These are phyloP conservation scores for Pectinophora gossypiella DNA, from an alignment of 1,140 invertebrate genomes.

Conservation along the genomic window DNA sequence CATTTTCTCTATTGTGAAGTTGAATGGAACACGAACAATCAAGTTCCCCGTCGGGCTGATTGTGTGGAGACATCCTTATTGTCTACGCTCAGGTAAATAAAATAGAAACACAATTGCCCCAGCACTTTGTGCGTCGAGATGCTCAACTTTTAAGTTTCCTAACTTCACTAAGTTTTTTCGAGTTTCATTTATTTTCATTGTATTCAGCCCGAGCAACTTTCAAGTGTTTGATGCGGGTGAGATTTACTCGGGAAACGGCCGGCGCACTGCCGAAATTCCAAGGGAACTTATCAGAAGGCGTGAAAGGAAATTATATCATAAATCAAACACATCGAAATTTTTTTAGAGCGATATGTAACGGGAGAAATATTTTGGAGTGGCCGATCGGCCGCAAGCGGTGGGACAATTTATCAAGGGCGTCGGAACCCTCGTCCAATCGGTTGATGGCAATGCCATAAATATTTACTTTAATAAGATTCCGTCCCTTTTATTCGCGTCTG, in stretches of 20 bases:
- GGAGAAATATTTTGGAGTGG: slow-evolving; percentile 53
- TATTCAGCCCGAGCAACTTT: slow-evolving; percentile 25
- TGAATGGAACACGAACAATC: slow-evolving; percentile 71
- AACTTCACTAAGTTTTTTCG: slow-evolving; percentile 31
- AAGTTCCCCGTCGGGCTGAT: slow-evolving; percentile 65
- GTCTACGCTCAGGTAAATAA: slow-evolving; percentile 69
- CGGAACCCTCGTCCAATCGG: slow-evolving; percentile 64
- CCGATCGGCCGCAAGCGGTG: slow-evolving; percentile 46
- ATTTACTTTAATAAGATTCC: slow-evolving; percentile 75
- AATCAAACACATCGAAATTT: slow-evolving; percentile 49
- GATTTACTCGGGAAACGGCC: slow-evolving; percentile 19
- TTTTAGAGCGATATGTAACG: slow-evolving; percentile 50
- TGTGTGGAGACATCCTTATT: slow-evolving; percentile 70
- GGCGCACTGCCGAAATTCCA: slow-evolving; percentile 18
- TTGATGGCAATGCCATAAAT: slow-evolving; percentile 74
- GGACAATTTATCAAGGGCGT: slow-evolving; percentile 63
- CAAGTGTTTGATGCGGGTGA: slow-evolving; percentile 23
- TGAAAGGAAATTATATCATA: slow-evolving; percentile 52
- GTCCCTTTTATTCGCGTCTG: slow-evolving; percentile 63
- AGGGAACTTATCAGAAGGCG: slow-evolving; percentile 39
- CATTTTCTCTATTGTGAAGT: slow-evolving; percentile 73
- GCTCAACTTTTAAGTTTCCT: slow-evolving; percentile 62
- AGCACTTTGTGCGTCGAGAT: slow-evolving; percentile 55
- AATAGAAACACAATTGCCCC: slow-evolving; percentile 60
- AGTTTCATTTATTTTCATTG: slow-evolving; percentile 19